These are phyloP conservation scores for Halichoerus grypus DNA, from an alignment of 2,113 vertebrate genomes.

Conservation along the genomic window DNA sequence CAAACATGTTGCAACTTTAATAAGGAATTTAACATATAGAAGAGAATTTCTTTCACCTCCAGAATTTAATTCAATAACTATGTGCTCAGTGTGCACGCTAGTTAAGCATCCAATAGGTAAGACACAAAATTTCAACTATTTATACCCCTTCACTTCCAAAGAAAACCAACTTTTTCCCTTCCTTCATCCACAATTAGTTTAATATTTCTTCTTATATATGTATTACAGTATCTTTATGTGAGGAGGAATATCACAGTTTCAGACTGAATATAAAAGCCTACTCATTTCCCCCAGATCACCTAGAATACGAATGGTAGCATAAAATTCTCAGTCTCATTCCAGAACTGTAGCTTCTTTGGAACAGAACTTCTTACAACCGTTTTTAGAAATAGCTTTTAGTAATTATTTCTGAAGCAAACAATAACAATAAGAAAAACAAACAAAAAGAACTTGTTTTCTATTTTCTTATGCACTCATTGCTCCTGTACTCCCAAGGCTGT, in stretches of 20 bases:
- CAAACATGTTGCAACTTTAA: not conserved
- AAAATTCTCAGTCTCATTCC: not conserved
- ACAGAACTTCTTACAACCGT: not conserved
- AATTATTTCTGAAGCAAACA: constrained; percentile 49
- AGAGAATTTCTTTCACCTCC: not conserved
- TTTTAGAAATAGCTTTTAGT: not conserved
- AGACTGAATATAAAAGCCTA: not conserved
- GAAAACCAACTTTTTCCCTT: not conserved
- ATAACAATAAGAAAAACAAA: not conserved
- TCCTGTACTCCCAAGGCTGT: not conserved
- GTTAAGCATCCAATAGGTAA: not conserved
- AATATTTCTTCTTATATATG: not conserved
- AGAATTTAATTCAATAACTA: constrained; percentile 32
- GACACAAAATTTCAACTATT: not conserved
- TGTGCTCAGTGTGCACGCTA: not conserved
- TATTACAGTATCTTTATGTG: not conserved
- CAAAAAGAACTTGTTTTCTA: not conserved
- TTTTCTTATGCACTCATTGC: not conserved
- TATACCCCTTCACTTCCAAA: not conserved
- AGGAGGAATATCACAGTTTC: not conserved
- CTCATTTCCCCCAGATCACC: not conserved
- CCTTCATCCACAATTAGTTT: not conserved
- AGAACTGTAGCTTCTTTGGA: not conserved
- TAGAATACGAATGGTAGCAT: not conserved
- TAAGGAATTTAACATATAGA: not conserved